Evolutionary conservation across 2,888 invertebrate species (phyloP), one percentile per base, ranked within the genome.

Genomic region (Oscheius sp.): DNA sequence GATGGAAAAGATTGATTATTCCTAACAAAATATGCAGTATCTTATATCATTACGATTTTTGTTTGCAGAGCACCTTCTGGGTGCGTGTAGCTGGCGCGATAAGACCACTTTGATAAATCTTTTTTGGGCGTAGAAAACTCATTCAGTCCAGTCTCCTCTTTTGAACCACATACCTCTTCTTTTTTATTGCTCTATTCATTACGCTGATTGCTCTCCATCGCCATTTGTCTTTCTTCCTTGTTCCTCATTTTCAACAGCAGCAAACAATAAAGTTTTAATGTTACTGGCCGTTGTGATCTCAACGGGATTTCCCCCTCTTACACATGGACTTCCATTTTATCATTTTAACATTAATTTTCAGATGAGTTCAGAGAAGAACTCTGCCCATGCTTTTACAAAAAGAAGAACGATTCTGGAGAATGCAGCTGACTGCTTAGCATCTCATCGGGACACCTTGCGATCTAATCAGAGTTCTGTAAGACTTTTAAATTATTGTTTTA

Each of bases 361-460:
- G 62, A 62, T 62, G 51, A 59, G 38, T n/a, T 24, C 41, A n/a
- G 36, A 38, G 20, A 56, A 38, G 6, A 38, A 33, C 14, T 44
- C 44, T 28, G 72, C 71, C 36, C 65, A 64, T 61, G 64, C 59
- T 32, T 62, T 77, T 30, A 56, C 69, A 17, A 73, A 77, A 54
- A 69, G 72, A 49, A 57, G 71, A 47, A 72, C 64, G 24, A 62
- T 66, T 30, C 63, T 78, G 70, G 73, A 77, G 62, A 78, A 77
- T 47, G 61, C 76, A 1, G 68, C 68, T 32, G 74, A 74, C 9
- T 73, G 76, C n/a, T 45, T 78, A 4, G 63, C 78, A 14, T 69
- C 74, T 12, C 63, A 69, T 36, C 68, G 70, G 26, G 65, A 73
- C 22, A 47, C 68, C 33, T 67, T 78, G 36, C 69, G 75, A 24